Evolutionary conservation across 2,113 vertebrate species (phyloP).

Genomic region (Mixornis gularis): DNA sequence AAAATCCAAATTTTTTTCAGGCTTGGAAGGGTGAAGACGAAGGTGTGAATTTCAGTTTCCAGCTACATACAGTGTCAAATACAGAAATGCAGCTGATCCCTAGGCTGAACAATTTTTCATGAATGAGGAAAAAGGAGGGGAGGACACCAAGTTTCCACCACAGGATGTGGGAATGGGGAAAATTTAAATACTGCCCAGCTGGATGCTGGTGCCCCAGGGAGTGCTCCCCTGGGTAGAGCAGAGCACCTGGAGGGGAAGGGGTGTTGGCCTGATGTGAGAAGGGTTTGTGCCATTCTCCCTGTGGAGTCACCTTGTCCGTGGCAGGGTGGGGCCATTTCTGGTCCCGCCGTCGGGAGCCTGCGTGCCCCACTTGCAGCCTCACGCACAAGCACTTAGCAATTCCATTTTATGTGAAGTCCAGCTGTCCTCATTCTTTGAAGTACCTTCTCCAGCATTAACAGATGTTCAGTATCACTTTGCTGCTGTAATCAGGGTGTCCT

Average conservation of each 20-base stretch:
- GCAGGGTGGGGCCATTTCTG: not conserved
- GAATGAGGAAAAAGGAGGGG: not conserved
- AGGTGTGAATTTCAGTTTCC: slow-evolving; percentile 22
- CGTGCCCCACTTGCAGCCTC: not conserved
- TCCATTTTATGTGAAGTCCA: slow-evolving; percentile 40
- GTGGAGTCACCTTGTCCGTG: not conserved
- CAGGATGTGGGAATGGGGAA: not conserved
- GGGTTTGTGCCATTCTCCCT: not conserved
- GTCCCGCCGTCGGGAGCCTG: accelerated
- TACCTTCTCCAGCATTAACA: slow-evolving; percentile 48
- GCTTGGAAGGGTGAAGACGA: not conserved
- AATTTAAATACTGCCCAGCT: accelerated
- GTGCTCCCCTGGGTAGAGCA: not conserved
- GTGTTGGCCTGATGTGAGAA: not conserved
- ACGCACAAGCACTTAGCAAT: not conserved
- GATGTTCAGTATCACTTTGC: slow-evolving; percentile 54
- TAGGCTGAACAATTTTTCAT: not conserved
- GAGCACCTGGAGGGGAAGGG: not conserved
- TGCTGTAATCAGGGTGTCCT: slow-evolving; percentile 54
- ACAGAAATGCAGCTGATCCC: not conserved
- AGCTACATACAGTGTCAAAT: not conserved
- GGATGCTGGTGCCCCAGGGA: not conserved
- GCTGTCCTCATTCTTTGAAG: slow-evolving; percentile 55
- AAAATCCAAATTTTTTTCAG: slow-evolving; percentile 6
- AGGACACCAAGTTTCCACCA: not conserved